These are phyloP conservation scores for Dromaius novaehollandiae DNA, from an alignment of 2,113 vertebrate genomes.

Conservation along the genomic window DNA sequence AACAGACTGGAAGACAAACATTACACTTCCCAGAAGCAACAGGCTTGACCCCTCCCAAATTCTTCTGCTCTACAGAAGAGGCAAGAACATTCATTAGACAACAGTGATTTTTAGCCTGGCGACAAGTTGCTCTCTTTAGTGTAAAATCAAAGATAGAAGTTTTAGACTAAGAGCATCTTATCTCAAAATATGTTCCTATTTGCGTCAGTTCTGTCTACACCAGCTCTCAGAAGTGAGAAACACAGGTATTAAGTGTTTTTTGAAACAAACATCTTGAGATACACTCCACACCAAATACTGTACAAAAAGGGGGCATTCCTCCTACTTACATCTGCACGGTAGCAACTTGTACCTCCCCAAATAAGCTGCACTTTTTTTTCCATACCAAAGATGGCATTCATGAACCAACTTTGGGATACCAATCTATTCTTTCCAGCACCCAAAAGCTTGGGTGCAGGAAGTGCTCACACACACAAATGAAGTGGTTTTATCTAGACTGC, in stretches of 20 bases:
- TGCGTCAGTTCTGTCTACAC: neutral
- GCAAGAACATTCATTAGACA: neutral
- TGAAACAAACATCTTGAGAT: neutral
- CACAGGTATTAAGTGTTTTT: neutral
- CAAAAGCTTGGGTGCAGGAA: neutral
- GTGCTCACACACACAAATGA: neutral
- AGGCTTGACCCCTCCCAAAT: neutral
- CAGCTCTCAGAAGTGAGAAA: neutral
- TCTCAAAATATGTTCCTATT: neutral
- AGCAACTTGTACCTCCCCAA: neutral
- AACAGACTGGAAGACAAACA: neutral
- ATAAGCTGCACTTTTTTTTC: neutral
- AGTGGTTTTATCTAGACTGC: neutral
- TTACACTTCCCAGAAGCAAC: neutral
- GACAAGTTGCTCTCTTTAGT: neutral
- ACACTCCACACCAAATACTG: neutral
- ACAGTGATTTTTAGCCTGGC: neutral
- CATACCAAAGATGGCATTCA: neutral
- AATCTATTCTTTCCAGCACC: neutral
- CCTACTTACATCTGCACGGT: neutral
- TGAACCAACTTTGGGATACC: neutral
- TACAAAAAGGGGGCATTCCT: neutral
- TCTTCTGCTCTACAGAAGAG: neutral
- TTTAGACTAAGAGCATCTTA: neutral
- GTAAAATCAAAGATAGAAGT: fast-evolving